A percentile compares a stretch with the other conserved stretches of the same genome.
Conservation (phyloP, 2,797 vertebrate species). For the Gobionotothen gibberifrons region DNA sequence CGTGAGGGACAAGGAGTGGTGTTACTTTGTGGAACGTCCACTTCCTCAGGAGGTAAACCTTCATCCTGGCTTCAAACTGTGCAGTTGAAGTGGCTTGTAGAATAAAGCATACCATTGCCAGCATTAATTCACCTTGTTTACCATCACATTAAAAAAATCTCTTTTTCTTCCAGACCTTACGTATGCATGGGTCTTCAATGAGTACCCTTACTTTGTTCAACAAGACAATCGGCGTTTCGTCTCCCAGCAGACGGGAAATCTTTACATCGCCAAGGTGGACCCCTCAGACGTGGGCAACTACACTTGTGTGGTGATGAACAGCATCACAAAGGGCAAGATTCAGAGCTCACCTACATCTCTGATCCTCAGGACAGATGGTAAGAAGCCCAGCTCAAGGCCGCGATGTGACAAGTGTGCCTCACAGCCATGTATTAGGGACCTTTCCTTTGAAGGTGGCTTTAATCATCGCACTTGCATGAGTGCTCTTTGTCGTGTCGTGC, state of each 20-base stretch:
- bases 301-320: conserved; percentile 92
- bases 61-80: not conserved
- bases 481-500: conserved; percentile 53
- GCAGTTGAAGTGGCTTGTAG: not conserved
- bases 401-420: conserved; percentile 41
- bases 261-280: conserved; percentile 96
- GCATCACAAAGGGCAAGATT: conserved; percentile 85
- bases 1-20: conserved; percentile 97
- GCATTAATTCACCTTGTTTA: conserved; percentile 3
- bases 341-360: conserved; percentile 93
- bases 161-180: conserved; percentile 84
- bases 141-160: conserved; percentile 22
- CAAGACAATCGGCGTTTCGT: conserved; percentile 95
- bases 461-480: conserved; percentile 45
- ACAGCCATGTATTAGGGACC: conserved; percentile 29
- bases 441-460: conserved; percentile 52
- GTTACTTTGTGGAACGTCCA: conserved; percentile 91
- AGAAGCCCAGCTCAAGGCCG: conserved; percentile 26
- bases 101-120: conserved; percentile 10
- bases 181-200: conserved; percentile 96
- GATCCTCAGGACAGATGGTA: conserved; percentile 93
- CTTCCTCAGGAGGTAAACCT: conserved; percentile 90
- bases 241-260: conserved; percentile 95
- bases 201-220: conserved; percentile 93
- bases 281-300: conserved; percentile 95